Evolutionary conservation across 2,888 invertebrate genomes (phyloP).

Genomic region (Scaptomyza cyrtandrae): DNA sequence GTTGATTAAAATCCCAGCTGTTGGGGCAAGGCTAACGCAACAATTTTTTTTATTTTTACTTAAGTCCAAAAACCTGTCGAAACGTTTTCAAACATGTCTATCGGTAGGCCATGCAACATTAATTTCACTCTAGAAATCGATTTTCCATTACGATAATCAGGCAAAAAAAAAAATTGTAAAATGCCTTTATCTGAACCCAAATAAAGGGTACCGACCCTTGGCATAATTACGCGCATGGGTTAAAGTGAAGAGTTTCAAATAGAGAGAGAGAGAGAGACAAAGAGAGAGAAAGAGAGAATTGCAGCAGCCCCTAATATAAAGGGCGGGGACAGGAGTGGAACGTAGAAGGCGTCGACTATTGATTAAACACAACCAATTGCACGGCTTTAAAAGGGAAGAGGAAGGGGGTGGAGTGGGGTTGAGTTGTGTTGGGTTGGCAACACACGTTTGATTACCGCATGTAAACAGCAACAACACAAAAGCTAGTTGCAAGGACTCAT

Average conservation of each 20-base stretch:
- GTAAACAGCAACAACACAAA: slow-evolving; percentile 75
- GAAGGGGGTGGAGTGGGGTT: slow-evolving; percentile 19
- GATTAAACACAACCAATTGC: slow-evolving; percentile 68
- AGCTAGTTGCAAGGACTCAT: slow-evolving; percentile 21
- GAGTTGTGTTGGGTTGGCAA: slow-evolving; percentile 71
- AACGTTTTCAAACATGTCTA: slow-evolving; percentile 34
- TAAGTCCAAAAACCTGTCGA: neutral
- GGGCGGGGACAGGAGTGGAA: slow-evolving; percentile 12
- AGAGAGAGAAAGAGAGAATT: slow-evolving; percentile 3
- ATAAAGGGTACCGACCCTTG: slow-evolving; percentile 78
- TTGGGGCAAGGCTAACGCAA: neutral
- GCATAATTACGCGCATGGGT: slow-evolving; percentile 42
- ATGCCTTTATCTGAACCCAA: slow-evolving; percentile 36
- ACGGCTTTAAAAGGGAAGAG: neutral
- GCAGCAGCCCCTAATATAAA: slow-evolving; percentile 48
- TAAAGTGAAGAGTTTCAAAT: neutral
- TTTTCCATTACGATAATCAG: slow-evolving; percentile 53
- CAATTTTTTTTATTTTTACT: neutral
- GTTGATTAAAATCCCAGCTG: slow-evolving; percentile 15
- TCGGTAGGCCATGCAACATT: slow-evolving; percentile 65
- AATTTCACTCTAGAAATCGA: slow-evolving; percentile 55
- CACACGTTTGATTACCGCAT: slow-evolving; percentile 81
- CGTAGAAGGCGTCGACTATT: slow-evolving; percentile 55
- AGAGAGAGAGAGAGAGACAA: neutral
- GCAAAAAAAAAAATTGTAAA: slow-evolving; percentile 32